These are phyloP conservation scores for Oeneis ivallda DNA, from an alignment of 2,888 invertebrate genomes.

Conservation along the genomic window DNA sequence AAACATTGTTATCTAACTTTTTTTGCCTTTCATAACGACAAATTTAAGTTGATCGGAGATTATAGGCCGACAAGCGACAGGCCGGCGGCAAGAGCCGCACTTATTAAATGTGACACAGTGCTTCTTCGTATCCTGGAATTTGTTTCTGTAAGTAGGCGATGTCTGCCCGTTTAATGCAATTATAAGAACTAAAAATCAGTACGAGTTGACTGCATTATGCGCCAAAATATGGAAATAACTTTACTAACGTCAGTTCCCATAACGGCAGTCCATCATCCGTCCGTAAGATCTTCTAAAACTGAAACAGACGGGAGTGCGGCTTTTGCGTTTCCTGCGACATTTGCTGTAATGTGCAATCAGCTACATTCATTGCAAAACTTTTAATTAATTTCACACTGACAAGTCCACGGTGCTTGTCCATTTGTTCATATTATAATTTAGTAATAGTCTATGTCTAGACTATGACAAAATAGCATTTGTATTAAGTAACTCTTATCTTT, in stretches of 20 bases:
- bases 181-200: too few species aligned
- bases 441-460: conserved; percentile 9
- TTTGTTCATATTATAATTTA: conserved; percentile 2
- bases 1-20: conserved; percentile 20
- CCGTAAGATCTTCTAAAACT: too few species aligned
- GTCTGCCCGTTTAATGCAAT: too few species aligned
- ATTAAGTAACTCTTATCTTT: not conserved
- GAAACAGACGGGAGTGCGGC: too few species aligned
- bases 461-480: conserved; percentile 11
- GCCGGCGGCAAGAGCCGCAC: not conserved
- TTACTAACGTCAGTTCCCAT: too few species aligned
- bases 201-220: too few species aligned
- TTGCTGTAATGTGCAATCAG: not conserved
- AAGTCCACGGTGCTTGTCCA: not conserved
- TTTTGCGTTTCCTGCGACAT: not conserved
- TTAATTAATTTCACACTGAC: conserved; percentile 15
- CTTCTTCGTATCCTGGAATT: too few species aligned
- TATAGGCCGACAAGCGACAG: not conserved
- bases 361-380: conserved; percentile 9
- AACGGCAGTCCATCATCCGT: too few species aligned
- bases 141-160: too few species aligned
- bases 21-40: conserved; percentile 13
- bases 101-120: not conserved
- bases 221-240: too few species aligned
- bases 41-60: not conserved